Percentiles rank a stretch among this genome's conserved stretches.
phyloP scores from a whole-genome alignment of 2,888 invertebrate genomes.

The Ophion obscuratus region DNA sequence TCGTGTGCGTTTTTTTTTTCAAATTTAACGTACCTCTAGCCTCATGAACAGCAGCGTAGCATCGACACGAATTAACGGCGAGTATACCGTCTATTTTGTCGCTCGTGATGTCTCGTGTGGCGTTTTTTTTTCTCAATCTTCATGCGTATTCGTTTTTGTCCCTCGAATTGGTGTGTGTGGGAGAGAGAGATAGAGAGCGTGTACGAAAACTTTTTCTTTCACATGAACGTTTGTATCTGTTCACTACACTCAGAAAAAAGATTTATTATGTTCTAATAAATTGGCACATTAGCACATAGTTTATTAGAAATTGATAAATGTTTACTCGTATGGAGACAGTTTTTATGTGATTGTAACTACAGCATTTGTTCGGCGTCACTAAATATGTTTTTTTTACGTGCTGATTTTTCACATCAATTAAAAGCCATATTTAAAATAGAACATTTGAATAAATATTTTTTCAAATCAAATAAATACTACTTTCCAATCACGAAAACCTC shows the following conservation, averaged over 20 bases:
- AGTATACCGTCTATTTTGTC: conserved; percentile 78
- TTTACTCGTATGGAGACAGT: too few relatives aligned
- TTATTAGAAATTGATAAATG: too few relatives aligned
- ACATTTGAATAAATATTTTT: too few relatives aligned
- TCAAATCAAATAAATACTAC: too few relatives aligned
- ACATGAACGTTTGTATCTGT: conserved; percentile 43
- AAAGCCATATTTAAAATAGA: too few relatives aligned
- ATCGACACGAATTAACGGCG: conserved; percentile 80
- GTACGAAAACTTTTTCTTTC: conserved; percentile 64
- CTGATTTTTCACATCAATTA: too few relatives aligned
- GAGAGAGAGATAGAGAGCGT: conserved; percentile 63
- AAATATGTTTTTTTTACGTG: too few relatives aligned
- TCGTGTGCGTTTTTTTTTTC: conserved; percentile 51
- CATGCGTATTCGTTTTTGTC: conserved; percentile 75
- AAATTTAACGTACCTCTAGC: conserved; percentile 81
- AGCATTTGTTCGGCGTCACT: too few relatives aligned
- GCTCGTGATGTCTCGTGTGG: conserved; percentile 80
- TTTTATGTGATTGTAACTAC: too few relatives aligned
- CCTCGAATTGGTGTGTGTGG: conserved; percentile 58
- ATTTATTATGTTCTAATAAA: too few relatives aligned
- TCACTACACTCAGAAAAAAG: conserved; percentile 21
- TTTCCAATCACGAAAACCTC: too few relatives aligned
- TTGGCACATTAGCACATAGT: too few relatives aligned
- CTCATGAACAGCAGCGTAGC: conserved; percentile 78
- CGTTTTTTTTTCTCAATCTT: conserved; percentile 77